Evolutionary conservation across 2,113 vertebrate genomes (phyloP), one percentile per base, ranked within the genome.

Genomic region (Axis porcinus): DNA sequence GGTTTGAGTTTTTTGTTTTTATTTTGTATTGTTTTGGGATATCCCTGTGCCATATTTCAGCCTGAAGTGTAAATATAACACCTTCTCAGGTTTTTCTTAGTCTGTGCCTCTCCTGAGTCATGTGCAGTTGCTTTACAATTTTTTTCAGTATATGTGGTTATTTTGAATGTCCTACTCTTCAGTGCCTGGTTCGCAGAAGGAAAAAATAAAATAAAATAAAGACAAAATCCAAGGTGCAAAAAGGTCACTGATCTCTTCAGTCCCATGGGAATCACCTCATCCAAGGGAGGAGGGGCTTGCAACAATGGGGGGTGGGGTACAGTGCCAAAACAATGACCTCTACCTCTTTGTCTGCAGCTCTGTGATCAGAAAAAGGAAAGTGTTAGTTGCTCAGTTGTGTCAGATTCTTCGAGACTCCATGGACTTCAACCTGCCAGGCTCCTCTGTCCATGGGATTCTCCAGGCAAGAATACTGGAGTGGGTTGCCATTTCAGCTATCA

Each of bases 281-380:
- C 23, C 62, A 70, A 50, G 27, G 47, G n/a, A 79, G 76, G 6
- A 78, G 25, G 13, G 3, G 40, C 70, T 45, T 43, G 6, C 25
- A 43, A 1, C 23, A 64, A 19, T 54, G 10, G 1, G 9, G 3
- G 25, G 0, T 70, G 67, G 2, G 67, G 67, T 19, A 3, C 23
- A 40, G 45, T 88, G 23, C 15, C 52, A 30, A 54, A 89, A 19
- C n/a, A 19, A 54, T 89, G 64, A n/a, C 11, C 25, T 74, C 25
- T 55, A 55, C 6, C 36, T 54, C n/a, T 54, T 74, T 55, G 2
- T 55, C 27, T 54, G n/a, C 25, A 55, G 50, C 86, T 89, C 86
- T 74, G 50, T 55, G 64, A 55, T 89, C 50, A 89, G 50, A 40
- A 55, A 74, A 25, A 36, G 6, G 10, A 23, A 74, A 74, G 5